Conservation (phyloP, 1,140 invertebrate genomes). For the Philotrypesis tridentata region DNA sequence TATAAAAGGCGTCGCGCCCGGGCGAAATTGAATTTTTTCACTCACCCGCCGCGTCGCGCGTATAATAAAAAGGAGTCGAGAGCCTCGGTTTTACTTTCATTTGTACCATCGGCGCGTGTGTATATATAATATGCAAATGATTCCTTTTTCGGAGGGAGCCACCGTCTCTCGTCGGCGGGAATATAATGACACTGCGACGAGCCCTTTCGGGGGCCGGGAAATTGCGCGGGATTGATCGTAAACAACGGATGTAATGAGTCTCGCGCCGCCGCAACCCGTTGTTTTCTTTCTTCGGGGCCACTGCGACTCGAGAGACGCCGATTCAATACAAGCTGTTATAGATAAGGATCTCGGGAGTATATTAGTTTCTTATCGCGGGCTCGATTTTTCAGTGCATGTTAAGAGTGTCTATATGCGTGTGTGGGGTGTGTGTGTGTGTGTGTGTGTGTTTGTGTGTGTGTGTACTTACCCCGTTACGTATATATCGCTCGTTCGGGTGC, state of each 20-base stretch:
- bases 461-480: neutral
- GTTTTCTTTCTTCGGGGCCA: neutral
- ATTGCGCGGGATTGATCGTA: neutral
- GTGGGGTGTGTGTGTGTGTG: too few species aligned
- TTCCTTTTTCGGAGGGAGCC: neutral
- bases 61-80: neutral
- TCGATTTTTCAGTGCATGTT: neutral
- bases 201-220: neutral
- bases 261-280: neutral
- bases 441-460: too few species aligned
- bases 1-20: too few species aligned
- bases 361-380: neutral
- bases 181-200: neutral
- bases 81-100: neutral
- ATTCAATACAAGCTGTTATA: conserved; percentile 10
- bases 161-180: neutral
- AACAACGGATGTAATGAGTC: conserved; percentile 18
- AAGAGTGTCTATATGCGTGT: too few species aligned
- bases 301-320: neutral
- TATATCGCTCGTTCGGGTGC: neutral
- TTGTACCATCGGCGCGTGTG: neutral
- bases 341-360: neutral
- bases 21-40: conserved; percentile 24
- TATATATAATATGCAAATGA: neutral
- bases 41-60: neutral